Evolutionary conservation across 1,140 invertebrate genomes (phyloP).

Genomic region (Pachyrhynchus sulphureomaculatus): DNA sequence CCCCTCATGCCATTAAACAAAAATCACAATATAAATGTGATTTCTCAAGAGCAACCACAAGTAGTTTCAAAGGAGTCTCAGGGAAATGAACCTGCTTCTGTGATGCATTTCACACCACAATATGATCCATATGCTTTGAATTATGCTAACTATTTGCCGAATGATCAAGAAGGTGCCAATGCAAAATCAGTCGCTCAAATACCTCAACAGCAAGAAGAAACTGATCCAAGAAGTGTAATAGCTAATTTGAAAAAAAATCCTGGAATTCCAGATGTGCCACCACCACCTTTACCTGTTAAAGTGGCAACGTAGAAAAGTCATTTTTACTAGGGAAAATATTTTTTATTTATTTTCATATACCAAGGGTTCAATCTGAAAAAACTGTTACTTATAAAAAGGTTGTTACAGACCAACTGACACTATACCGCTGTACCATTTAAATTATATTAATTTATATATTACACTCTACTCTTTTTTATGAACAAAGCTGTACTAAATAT

Average conservation of each 20-base stretch:
- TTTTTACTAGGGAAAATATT: no score
- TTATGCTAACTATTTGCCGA: conserved; percentile 12
- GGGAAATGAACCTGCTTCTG: neutral
- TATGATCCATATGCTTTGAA: conserved; percentile 4
- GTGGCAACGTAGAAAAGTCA: neutral
- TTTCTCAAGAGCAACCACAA: neutral
- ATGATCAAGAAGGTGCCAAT: neutral
- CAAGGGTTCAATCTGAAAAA: no score
- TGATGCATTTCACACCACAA: neutral
- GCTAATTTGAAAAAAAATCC: conserved; percentile 30
- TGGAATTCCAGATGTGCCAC: conserved; percentile 33
- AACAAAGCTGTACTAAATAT: no score
- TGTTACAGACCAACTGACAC: no score
- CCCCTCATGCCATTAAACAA: no score
- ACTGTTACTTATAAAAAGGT: no score
- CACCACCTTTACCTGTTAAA: conserved; percentile 28
- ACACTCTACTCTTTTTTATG: no score
- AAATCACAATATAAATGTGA: neutral
- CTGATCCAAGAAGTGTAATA: conserved; percentile 28
- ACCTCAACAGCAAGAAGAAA: neutral
- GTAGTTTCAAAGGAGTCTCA: neutral
- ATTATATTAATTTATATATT: no score
- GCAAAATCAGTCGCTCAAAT: neutral
- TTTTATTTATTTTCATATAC: conserved; percentile 6
- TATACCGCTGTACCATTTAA: no score